Conservation (phyloP, 53 echinoderm and acorn worm genomes). For the Echinarachnius parma region DNA sequence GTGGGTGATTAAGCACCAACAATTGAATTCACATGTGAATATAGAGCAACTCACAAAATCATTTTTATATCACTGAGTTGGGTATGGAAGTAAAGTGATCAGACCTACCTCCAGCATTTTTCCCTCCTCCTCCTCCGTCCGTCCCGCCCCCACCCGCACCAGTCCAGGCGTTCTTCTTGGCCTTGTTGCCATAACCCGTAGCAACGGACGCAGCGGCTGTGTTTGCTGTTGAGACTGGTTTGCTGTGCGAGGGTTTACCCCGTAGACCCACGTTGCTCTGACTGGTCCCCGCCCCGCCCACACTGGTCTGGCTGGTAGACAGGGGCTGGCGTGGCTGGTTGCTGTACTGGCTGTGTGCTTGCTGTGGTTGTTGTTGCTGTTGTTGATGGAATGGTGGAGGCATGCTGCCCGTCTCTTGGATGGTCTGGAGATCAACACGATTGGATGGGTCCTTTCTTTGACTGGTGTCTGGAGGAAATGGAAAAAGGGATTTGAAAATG, state of each 20-base stretch:
- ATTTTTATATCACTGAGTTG: no score
- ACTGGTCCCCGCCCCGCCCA: slow-evolving; percentile 30
- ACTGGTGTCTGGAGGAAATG: slow-evolving; percentile 2
- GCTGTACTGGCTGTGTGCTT: slow-evolving; percentile 13
- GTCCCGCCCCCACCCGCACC: slow-evolving; percentile 26
- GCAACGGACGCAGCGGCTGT: slow-evolving; percentile 25
- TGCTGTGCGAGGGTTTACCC: not conserved
- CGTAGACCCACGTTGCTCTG: slow-evolving; percentile 19
- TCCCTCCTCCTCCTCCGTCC: slow-evolving; percentile 17
- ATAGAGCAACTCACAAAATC: no score
- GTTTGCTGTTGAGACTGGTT: slow-evolving; percentile 35
- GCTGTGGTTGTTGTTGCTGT: not conserved
- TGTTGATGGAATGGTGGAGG: not conserved
- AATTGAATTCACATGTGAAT: no score
- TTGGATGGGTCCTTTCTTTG: slow-evolving; percentile 3
- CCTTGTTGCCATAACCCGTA: slow-evolving; percentile 57
- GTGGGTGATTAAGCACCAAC: no score
- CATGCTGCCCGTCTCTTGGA: slow-evolving; percentile 12
- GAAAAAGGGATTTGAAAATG: not conserved
- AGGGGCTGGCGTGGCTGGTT: not conserved
- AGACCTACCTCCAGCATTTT: no score
- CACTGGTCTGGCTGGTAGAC: slow-evolving; percentile 18
- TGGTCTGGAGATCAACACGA: slow-evolving; percentile 34
- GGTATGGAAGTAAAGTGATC: no score
- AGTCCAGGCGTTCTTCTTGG: slow-evolving; percentile 61